Percentiles rank a stretch among this genome's conserved stretches.
Conservation (phyloP, 2,888 invertebrate species). For the Slavum lentiscoides region DNA sequence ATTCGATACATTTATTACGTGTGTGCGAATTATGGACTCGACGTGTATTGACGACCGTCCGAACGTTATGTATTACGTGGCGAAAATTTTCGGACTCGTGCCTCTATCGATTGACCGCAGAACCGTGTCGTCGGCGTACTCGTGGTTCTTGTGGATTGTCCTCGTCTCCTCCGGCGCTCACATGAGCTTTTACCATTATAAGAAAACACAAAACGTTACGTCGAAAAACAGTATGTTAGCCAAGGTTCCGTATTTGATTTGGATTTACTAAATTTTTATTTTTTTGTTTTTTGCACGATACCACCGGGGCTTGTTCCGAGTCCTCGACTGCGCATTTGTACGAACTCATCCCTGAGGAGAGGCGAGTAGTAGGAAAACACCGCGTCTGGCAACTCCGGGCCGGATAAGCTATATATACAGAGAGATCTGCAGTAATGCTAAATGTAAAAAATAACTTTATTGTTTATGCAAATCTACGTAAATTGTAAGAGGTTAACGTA, state of each 20-base stretch:
- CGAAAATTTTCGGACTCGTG: neutral
- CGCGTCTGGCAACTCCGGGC: too few relatives aligned
- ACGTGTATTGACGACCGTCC: neutral
- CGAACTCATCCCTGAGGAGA: too few relatives aligned
- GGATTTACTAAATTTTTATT: neutral
- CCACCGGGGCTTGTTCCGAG: too few relatives aligned
- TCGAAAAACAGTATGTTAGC: neutral
- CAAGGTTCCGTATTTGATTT: neutral
- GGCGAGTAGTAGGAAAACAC: too few relatives aligned
- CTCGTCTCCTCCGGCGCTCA: neutral
- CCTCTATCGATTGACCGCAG: neutral
- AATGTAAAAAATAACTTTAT: too few relatives aligned
- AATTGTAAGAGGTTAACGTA: too few relatives aligned
- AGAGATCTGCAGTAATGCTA: too few relatives aligned
- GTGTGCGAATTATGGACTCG: neutral
- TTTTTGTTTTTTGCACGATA: neutral
- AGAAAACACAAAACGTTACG: neutral
- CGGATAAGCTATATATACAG: too few relatives aligned
- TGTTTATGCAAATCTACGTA: too few relatives aligned
- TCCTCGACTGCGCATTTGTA: too few relatives aligned
- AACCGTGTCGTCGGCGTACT: neutral
- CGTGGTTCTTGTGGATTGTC: neutral
- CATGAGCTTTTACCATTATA: neutral
- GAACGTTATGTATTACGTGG: neutral
- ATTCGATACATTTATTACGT: neutral